phyloP scores from a whole-genome alignment of 1,140 invertebrate species.

The Cherax destructor region DNA sequence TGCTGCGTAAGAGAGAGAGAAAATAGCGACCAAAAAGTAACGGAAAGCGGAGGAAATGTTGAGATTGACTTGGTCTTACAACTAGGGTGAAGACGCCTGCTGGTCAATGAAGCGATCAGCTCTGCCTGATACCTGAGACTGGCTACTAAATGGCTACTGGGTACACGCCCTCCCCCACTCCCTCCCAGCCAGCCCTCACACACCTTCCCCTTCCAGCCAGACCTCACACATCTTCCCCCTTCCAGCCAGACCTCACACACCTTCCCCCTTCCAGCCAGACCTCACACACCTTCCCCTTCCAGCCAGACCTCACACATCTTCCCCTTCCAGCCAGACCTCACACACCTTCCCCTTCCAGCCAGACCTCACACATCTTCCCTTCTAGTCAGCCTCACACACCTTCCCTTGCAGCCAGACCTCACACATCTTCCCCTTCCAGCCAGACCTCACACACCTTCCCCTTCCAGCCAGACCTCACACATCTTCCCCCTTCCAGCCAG shows the following conservation, averaged over 20 bases:
- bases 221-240: neutral
- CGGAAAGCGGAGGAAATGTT: too few relatives aligned
- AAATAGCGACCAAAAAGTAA: too few relatives aligned
- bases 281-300: too few relatives aligned
- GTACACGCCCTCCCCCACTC: slow-evolving; percentile 24
- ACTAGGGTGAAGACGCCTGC: slow-evolving; percentile 31
- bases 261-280: neutral
- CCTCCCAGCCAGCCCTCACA: neutral
- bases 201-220: neutral
- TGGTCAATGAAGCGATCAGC: slow-evolving; percentile 48
- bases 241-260: neutral
- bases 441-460: too few relatives aligned
- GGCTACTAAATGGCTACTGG: slow-evolving; percentile 64
- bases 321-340: too few relatives aligned
- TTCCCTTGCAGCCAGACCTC: too few relatives aligned
- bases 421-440: too few relatives aligned
- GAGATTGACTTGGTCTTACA: neutral
- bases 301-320: too few relatives aligned
- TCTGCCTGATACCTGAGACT: slow-evolving; percentile 61
- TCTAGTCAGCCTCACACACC: too few relatives aligned
- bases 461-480: too few relatives aligned
- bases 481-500: neutral
- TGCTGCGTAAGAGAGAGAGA: too few relatives aligned
- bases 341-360: too few relatives aligned
- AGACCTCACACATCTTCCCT: neutral